Evolutionary conservation across 2,888 invertebrate genomes (phyloP).

Genomic region (Cabera pusaria): DNA sequence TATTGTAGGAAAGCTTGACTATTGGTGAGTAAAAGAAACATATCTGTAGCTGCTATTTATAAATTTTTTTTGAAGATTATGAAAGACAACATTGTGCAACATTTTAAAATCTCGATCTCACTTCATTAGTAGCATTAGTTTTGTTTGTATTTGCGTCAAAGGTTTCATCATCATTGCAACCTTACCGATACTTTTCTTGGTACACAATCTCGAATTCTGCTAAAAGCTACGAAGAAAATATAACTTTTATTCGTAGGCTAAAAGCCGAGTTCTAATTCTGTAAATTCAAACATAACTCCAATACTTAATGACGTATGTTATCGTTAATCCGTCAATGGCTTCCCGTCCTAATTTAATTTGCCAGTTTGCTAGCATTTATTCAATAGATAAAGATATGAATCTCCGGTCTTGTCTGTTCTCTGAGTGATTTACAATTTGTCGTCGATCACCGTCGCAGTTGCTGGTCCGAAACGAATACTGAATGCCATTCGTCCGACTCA

Average conservation of each 20-base stretch:
- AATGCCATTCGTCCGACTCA: slow-evolving; percentile 43
- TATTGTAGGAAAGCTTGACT: slow-evolving; percentile 11
- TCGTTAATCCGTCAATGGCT: slow-evolving; percentile 23
- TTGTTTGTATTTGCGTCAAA: slow-evolving; percentile 14
- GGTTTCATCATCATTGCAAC: slow-evolving; percentile 15
- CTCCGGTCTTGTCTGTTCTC: slow-evolving; percentile 49
- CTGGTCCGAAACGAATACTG: slow-evolving; percentile 58
- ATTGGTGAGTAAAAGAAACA: slow-evolving; percentile 9
- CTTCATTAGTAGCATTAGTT: slow-evolving; percentile 9
- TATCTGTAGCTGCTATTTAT: slow-evolving; percentile 8
- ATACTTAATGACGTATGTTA: slow-evolving; percentile 12
- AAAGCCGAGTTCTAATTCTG: slow-evolving; percentile 2
- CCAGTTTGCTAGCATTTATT: slow-evolving; percentile 37
- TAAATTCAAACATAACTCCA: slow-evolving; percentile 10
- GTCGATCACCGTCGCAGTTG: slow-evolving; percentile 52
- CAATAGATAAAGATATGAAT: slow-evolving; percentile 48
- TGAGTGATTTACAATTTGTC: slow-evolving; percentile 61
- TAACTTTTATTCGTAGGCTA: too few relatives aligned
- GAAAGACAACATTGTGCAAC: slow-evolving; percentile 11
- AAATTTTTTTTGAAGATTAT: slow-evolving; percentile 17
- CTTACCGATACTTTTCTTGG: too few relatives aligned
- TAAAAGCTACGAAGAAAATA: too few relatives aligned
- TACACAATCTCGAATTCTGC: too few relatives aligned
- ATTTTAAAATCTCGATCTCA: slow-evolving; percentile 10
- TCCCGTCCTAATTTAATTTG: slow-evolving; percentile 22